These are phyloP conservation scores for Callopanchax toddi DNA, from an alignment of 2,113 vertebrate species.

Conservation along the genomic window DNA sequence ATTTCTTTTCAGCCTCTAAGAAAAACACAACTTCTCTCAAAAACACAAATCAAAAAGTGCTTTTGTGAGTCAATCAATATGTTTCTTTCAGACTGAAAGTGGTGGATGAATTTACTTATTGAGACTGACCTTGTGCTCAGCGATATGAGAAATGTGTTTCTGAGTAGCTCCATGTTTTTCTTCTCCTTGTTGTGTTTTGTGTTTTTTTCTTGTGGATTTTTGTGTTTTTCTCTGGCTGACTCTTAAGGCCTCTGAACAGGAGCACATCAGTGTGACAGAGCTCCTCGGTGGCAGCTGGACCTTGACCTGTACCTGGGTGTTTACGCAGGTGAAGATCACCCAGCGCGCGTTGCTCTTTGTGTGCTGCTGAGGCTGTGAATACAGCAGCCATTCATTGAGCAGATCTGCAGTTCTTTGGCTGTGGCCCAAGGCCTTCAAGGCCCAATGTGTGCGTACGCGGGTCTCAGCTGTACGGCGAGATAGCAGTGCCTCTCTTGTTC, in stretches of 20 bases:
- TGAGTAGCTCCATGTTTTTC: slow-evolving; percentile 39
- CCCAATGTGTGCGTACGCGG: slow-evolving; percentile 66
- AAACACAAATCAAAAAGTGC: neutral
- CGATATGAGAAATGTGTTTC: slow-evolving; percentile 40
- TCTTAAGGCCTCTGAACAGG: slow-evolving; percentile 78
- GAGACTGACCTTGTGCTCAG: slow-evolving; percentile 62
- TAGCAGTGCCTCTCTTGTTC: slow-evolving; percentile 62
- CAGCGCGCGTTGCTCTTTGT: slow-evolving; percentile 64
- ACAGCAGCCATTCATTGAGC: slow-evolving; percentile 64
- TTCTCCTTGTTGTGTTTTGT: slow-evolving; percentile 60
- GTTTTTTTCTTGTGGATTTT: slow-evolving; percentile 68
- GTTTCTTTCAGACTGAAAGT: slow-evolving; percentile 42
- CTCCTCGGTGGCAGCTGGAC: slow-evolving; percentile 75
- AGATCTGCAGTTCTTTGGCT: slow-evolving; percentile 74
- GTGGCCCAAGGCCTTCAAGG: slow-evolving; percentile 77
- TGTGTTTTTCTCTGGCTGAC: slow-evolving; percentile 62
- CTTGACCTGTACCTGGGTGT: slow-evolving; percentile 88
- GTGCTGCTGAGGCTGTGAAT: slow-evolving; percentile 58
- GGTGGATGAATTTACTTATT: slow-evolving; percentile 47
- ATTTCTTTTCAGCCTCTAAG: neutral
- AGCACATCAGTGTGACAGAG: slow-evolving; percentile 72
- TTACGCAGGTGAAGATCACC: slow-evolving; percentile 88
- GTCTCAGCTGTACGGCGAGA: slow-evolving; percentile 74
- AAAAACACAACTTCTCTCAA: slow-evolving; percentile 9
- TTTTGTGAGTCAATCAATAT: slow-evolving; percentile 15